Evolutionary conservation across 2,888 invertebrate genomes (phyloP), one percentile per base, ranked within the genome.

Genomic region (Rapana venosa): DNA sequence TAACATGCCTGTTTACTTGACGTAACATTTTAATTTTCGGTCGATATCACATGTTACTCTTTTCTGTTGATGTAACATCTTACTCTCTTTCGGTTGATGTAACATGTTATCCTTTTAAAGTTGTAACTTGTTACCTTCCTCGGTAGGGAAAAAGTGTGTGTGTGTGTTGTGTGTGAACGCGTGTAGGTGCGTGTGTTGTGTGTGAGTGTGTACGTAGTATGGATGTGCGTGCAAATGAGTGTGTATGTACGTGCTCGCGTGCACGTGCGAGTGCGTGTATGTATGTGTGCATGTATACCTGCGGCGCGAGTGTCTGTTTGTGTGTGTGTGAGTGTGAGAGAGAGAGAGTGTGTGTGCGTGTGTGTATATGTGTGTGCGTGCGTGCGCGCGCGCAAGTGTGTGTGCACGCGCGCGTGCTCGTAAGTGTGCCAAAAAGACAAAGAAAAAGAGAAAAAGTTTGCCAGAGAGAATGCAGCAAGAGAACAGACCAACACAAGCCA

Each of bases 191-290:
- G 74, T n/a, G n/a, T 74, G 74, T n/a, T 26, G n/a, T 74, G 74
- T 79, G 35, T 79, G 79, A 15, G 32, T 79, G 79, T 79, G 79
- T 79, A 35, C 35, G 79, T 79, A 35, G 79, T 79, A 35, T 79
- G 79, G 35, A 35, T 79, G 79, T 79, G 79, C 35, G 79, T 79
- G 79, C 35, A 35, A 35, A 35, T 79, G 79, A 35, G 79, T 35
- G 79, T 79, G 79, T 79, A 35, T 79, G 79, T 79, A 2, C 17
- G 79, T 79, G 79, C 35, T 35, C 35, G 35, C n/a, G 74, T 74
- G 74, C 13, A 13, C 13, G 61, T 61, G 4, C 13, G 61, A 22
- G 77, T 77, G 77, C 77, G 77, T 77, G 77, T 77, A 26, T 77
- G 77, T 6, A 6, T 77, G 22, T 15, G 13, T 77, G 77, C n/a